phyloP scores from a whole-genome alignment of 2,797 vertebrate genomes.

The Phoeniculus purpureus region DNA sequence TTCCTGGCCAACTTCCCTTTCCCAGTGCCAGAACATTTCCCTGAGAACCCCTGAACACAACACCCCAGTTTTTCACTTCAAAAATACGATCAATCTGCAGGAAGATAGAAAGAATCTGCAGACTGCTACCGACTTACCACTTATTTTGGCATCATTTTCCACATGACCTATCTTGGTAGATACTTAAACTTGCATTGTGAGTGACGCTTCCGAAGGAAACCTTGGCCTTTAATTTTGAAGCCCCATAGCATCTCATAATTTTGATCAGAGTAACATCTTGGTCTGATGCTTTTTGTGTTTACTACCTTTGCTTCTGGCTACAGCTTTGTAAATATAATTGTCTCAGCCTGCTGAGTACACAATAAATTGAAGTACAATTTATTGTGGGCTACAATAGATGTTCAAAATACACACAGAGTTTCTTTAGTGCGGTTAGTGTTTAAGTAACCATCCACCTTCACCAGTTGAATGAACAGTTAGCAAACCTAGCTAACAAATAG shows the following conservation, averaged over 20 bases:
- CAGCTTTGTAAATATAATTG: background rate
- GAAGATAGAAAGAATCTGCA: slow-evolving; percentile 18
- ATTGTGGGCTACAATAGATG: background rate
- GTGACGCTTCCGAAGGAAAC: background rate
- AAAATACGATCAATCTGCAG: slow-evolving; percentile 50
- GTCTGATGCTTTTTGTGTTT: background rate
- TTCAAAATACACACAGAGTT: background rate
- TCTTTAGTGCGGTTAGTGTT: background rate
- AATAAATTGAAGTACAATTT: background rate
- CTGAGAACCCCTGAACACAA: slow-evolving; percentile 64
- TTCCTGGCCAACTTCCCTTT: slow-evolving; percentile 34
- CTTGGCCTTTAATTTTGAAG: background rate
- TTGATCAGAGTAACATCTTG: background rate
- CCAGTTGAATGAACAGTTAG: background rate
- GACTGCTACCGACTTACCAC: slow-evolving; percentile 29
- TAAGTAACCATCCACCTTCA: background rate
- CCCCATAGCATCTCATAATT: background rate
- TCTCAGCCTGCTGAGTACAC: background rate
- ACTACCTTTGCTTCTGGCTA: background rate
- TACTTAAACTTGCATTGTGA: slow-evolving; percentile 25
- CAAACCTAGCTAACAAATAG: background rate
- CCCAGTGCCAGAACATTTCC: slow-evolving; percentile 38
- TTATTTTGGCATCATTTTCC: slow-evolving; percentile 39
- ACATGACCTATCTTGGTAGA: slow-evolving; percentile 41
- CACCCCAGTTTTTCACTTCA: slow-evolving; percentile 59